Conservation (phyloP, 2,888 invertebrate genomes). For the Ganaspis brasiliensis region DNA sequence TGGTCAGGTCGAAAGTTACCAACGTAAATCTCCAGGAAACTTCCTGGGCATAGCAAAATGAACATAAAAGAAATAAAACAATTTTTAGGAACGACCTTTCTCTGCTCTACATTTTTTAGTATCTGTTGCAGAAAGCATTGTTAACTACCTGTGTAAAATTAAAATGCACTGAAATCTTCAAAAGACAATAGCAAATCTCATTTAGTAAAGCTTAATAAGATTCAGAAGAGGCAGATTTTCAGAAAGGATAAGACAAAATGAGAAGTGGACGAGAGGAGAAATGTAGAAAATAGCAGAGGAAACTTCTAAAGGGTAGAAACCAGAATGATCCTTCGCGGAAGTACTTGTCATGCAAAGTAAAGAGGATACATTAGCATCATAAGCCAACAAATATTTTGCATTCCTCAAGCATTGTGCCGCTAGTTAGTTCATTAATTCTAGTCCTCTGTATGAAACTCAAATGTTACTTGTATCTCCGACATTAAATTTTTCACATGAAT, state of each 20-base stretch:
- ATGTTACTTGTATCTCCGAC: conserved; percentile 45
- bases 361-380: conserved; percentile 78
- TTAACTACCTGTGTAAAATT: too few species aligned
- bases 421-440: conserved; percentile 77
- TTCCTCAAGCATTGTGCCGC: conserved; percentile 73
- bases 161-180: too few species aligned
- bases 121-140: too few species aligned
- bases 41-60: too few species aligned
- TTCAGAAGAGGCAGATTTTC: not conserved
- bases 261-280: conserved; percentile 19
- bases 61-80: too few species aligned
- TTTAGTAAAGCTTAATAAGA: not conserved
- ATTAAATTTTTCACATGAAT: not conserved
- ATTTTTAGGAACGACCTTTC: too few species aligned
- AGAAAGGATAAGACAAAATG: not conserved
- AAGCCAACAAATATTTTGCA: conserved; percentile 76
- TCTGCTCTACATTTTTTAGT: too few species aligned
- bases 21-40: too few species aligned
- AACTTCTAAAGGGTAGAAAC: conserved; percentile 50
- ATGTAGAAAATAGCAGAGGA: conserved; percentile 53
- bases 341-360: conserved; percentile 79
- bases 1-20: too few species aligned
- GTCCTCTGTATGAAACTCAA: conserved; percentile 52
- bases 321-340: conserved; percentile 53
- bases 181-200: too few species aligned